Evolutionary conservation across 2,888 invertebrate genomes (phyloP).

Genomic region (Melanargia galathea): DNA sequence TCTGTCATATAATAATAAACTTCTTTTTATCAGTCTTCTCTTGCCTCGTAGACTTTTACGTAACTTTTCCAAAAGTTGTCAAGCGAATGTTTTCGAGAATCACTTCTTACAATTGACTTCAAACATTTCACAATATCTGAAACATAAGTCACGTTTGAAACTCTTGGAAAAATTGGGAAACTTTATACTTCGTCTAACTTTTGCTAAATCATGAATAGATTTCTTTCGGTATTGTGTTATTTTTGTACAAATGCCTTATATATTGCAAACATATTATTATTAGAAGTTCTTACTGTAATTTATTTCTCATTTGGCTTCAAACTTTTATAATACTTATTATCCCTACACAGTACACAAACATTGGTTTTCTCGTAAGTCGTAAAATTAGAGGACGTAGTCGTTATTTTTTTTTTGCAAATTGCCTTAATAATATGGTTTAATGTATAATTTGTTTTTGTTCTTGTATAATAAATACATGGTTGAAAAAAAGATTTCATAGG

Average conservation of each 20-base stretch:
- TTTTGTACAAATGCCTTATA: constrained; percentile 17
- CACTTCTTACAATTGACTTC: no score
- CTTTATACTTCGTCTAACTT: background rate
- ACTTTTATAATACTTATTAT: constrained; percentile 12
- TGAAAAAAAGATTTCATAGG: no score
- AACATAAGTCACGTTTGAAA: background rate
- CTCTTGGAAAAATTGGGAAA: background rate
- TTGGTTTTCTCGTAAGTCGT: background rate
- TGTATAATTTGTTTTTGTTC: no score
- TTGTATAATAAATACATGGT: no score
- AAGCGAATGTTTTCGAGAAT: no score
- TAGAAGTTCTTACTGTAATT: constrained; percentile 27
- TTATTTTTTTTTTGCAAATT: background rate
- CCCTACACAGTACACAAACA: constrained; percentile 11
- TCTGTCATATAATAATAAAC: no score
- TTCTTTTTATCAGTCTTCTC: no score
- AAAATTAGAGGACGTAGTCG: background rate
- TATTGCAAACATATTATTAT: constrained; percentile 15
- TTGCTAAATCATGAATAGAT: background rate
- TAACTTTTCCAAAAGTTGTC: no score
- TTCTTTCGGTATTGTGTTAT: background rate
- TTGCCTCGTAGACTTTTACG: no score
- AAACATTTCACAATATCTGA: no score
- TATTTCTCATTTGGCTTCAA: constrained; percentile 35
- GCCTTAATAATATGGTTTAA: no score